Evolutionary conservation across 1,140 invertebrate species (phyloP).

Genomic region (Kradibia gibbosae): DNA sequence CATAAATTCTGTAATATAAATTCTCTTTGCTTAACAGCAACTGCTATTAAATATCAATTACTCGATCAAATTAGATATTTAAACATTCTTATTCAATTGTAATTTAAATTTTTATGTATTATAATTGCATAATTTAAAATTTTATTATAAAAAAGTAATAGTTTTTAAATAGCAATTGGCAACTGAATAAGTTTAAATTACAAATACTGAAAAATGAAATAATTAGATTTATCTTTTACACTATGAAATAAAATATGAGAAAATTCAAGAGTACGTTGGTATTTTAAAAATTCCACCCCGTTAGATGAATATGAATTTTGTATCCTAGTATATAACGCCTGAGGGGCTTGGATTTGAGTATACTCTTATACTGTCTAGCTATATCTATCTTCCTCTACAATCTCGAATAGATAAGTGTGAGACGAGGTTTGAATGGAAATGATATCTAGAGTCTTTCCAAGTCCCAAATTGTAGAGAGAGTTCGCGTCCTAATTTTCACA

Average conservation of each 20-base stretch:
- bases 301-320: slow-evolving; percentile 3
- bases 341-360: slow-evolving; percentile 9
- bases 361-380: neutral
- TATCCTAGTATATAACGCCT: neutral
- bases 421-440: neutral
- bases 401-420: neutral
- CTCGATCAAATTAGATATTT: too few relatives aligned
- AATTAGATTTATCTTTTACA: too few relatives aligned
- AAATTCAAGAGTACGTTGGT: neutral
- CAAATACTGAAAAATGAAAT: too few relatives aligned
- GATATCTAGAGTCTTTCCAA: slow-evolving; percentile 36
- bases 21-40: too few relatives aligned
- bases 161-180: too few relatives aligned
- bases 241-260: neutral
- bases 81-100: too few relatives aligned
- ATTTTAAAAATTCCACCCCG: neutral
- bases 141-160: too few relatives aligned
- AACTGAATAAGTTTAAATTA: too few relatives aligned
- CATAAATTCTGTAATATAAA: too few relatives aligned
- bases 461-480: slow-evolving; percentile 46
- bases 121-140: too few relatives aligned
- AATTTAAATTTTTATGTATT: too few relatives aligned
- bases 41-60: too few relatives aligned
- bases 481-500: slow-evolving; percentile 43
- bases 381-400: slow-evolving; percentile 21